A percentile compares a stretch with the other conserved stretches of the same genome.
Evolutionary conservation across 1,140 invertebrate genomes (phyloP).

Genomic region (Camponotus vicinus): DNA sequence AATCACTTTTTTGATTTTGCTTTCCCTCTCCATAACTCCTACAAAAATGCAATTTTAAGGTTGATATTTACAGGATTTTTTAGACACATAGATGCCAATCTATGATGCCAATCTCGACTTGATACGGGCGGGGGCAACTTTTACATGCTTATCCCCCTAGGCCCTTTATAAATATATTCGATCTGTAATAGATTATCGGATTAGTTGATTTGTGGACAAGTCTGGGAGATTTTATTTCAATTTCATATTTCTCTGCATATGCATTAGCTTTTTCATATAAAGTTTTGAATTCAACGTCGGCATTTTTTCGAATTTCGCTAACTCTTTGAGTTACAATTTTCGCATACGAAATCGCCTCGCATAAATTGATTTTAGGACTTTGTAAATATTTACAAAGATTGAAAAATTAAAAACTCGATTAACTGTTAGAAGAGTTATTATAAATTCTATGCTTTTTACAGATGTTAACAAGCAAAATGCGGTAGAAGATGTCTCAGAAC

Average conservation of each 20-base stretch:
- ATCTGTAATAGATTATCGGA: not conserved
- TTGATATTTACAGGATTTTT: no score
- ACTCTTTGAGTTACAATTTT: constrained; percentile 25
- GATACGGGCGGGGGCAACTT: no score
- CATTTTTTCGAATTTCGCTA: constrained; percentile 9
- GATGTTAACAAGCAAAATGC: constrained; percentile 22
- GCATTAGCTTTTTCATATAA: constrained; percentile 14
- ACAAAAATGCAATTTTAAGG: no score
- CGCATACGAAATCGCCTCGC: not conserved
- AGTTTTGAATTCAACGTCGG: constrained; percentile 7
- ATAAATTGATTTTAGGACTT: constrained; percentile 11
- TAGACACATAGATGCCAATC: no score
- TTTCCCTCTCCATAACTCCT: no score
- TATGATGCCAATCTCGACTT: no score
- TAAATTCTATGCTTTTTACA: not conserved
- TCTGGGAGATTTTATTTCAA: not conserved
- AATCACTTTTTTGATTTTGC: no score
- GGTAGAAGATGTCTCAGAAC: constrained; percentile 16
- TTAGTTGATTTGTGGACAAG: not conserved
- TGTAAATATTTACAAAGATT: not conserved
- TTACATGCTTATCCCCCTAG: no score
- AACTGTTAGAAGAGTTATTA: not conserved
- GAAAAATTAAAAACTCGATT: not conserved
- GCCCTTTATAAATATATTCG: constrained; percentile 3
- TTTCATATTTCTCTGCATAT: not conserved